A percentile compares a stretch with the other conserved stretches of the same genome.
phyloP scores from a whole-genome alignment of 2,113 vertebrate genomes.

The Sminthopsis crassicaudata region DNA sequence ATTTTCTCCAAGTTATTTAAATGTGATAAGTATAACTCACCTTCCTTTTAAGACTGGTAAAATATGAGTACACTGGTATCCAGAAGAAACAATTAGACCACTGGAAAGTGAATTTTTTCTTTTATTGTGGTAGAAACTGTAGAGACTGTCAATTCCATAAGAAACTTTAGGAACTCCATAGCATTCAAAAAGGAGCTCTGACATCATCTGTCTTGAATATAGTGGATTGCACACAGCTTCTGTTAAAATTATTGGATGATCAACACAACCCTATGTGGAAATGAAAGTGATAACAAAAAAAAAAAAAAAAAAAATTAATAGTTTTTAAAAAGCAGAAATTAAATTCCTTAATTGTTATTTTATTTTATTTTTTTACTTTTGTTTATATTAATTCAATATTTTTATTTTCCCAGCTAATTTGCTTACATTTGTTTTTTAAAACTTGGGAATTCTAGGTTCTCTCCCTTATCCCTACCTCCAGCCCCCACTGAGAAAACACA shows the following conservation, averaged over 20 bases:
- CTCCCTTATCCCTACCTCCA: too few relatives aligned
- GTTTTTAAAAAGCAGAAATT: constrained; percentile 15
- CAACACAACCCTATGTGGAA: constrained; percentile 84
- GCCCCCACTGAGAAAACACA: too few relatives aligned
- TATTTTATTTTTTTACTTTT: too few relatives aligned
- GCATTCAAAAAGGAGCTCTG: constrained; percentile 96
- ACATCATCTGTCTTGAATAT: constrained; percentile 89
- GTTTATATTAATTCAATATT: too few relatives aligned
- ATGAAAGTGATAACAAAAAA: constrained; percentile 5
- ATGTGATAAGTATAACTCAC: constrained; percentile 79
- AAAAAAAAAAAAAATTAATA: constrained; percentile 9
- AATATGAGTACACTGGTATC: constrained; percentile 95
- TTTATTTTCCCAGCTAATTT: too few relatives aligned
- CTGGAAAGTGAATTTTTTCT: constrained; percentile 82
- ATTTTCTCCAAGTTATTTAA: constrained; percentile 18
- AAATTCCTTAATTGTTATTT: constrained; percentile 35
- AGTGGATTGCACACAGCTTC: constrained; percentile 89
- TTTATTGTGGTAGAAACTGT: constrained; percentile 93
- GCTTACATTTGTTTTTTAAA: too few relatives aligned
- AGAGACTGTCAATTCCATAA: constrained; percentile 94
- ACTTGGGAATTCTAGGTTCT: too few relatives aligned
- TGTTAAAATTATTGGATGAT: constrained; percentile 88
- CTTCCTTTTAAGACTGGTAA: constrained; percentile 95
- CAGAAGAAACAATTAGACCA: constrained; percentile 93
- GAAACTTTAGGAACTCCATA: constrained; percentile 93